These are phyloP conservation scores for Patella pellucida DNA, from an alignment of 2,888 invertebrate species.

Conservation along the genomic window DNA sequence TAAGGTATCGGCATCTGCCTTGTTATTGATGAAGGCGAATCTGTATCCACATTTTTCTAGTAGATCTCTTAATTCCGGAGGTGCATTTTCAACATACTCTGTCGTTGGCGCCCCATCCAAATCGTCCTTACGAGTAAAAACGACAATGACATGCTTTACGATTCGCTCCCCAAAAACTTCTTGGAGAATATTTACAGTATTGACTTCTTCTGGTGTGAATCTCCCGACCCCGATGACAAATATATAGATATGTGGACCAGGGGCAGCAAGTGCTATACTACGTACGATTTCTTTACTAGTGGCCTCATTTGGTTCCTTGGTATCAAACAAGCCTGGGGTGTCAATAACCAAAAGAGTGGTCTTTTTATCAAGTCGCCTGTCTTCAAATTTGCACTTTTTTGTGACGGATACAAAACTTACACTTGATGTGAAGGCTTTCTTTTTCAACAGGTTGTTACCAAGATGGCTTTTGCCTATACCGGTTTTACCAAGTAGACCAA, in stretches of 20 bases:
- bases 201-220: slow-evolving; percentile 6
- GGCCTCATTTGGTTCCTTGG: background rate
- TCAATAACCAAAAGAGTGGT: background rate
- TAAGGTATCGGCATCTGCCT: too few species aligned
- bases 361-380: too few species aligned
- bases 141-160: slow-evolving; percentile 14
- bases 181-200: background rate
- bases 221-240: slow-evolving; percentile 7
- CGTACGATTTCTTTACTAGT: background rate
- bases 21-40: too few species aligned
- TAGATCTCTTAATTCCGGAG: too few species aligned
- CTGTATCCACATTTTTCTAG: too few species aligned
- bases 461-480: too few species aligned
- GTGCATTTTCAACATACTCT: too few species aligned
- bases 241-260: slow-evolving; percentile 11
- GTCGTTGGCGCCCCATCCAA: background rate
- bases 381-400: too few species aligned
- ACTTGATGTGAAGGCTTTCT: too few species aligned
- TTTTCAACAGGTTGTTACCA: too few species aligned
- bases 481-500: too few species aligned
- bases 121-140: slow-evolving; percentile 12
- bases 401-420: too few species aligned
- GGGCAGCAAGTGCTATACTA: background rate
- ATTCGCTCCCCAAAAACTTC: slow-evolving; percentile 1
- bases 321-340: background rate